Evolutionary conservation across 2,113 vertebrate genomes (phyloP).

Genomic region (Ovis aries): ARS-UI_Ramb_v3.0 NC_056058.1:12549001-12549500

Average conservation of each 20-base stretch:
- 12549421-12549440: not conserved
- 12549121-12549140: not conserved
- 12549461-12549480: not conserved
- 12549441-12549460: not conserved
- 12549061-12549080: conserved; percentile 74
- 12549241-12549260: not conserved
- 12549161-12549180: not conserved
- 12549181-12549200: rapidly evolving
- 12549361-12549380: conserved; percentile 92
- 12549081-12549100: conserved; percentile 78
- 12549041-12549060: conserved; percentile 83
- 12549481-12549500: not conserved
- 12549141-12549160: not conserved
- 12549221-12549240: not conserved
- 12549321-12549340: conserved; percentile 91
- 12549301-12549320: conserved; percentile 94
- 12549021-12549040: conserved; percentile 94
- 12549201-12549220: not conserved
- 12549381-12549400: conserved; percentile 91
- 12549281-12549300: rapidly evolving
- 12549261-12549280: not conserved
- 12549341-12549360: conserved; percentile 95
- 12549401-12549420: not conserved
- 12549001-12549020: conserved; percentile 96
- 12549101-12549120: conserved; percentile 89